Base-by-base conservation (phyloP, 2,888 invertebrate species). In the Agonopterix arenella region DNA sequence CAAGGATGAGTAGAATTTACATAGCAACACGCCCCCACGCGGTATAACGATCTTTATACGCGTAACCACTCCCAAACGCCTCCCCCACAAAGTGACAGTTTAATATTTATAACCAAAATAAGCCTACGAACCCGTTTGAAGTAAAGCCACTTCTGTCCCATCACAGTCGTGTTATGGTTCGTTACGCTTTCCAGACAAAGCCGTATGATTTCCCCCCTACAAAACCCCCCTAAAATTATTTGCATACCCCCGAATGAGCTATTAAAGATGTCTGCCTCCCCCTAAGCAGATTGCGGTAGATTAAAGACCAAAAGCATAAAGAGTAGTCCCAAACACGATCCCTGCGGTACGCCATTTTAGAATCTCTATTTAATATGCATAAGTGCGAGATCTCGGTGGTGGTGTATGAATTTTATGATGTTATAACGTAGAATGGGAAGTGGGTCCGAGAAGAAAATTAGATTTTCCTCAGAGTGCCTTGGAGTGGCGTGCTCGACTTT, bases 211-310 rank as follows among this genome's bases (percentile, higher is more conserved):
- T 73, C 75, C 76, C 64, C 62, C 40, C 18, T 11, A 11, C 10
- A 55, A 52, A 55, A 59, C 73, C 76, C 73, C 75, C 73, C 79
- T 85, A 86, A 86, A 85, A 86, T 88, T 88, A 86, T 88, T 88
- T 88, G 88, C 88, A 85, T 78, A 80, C 73, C 84, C 82, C 82
- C 88, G 86, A 88, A 89, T 86, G 86, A 88, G 86, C 88, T 86
- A 89, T 89, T 89, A 89, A 85, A 85, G 84, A 86, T 83, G 84
- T 83, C 82, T 82, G 74, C 78, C 73, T 56, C 50, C 75, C 75
- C 69, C 75, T 84, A 86, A 88, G 85, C 88, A 88, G 86, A 89
- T 88, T 88, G 89, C 84, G 89, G 89, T 83, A 79, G 84, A 88
- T 88, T 86, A 86, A 88, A 86, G 86, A 86, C 85, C 88, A 79